Conservation (phyloP, 2,113 vertebrate genomes). For the Semnopithecus entellus region DNA sequence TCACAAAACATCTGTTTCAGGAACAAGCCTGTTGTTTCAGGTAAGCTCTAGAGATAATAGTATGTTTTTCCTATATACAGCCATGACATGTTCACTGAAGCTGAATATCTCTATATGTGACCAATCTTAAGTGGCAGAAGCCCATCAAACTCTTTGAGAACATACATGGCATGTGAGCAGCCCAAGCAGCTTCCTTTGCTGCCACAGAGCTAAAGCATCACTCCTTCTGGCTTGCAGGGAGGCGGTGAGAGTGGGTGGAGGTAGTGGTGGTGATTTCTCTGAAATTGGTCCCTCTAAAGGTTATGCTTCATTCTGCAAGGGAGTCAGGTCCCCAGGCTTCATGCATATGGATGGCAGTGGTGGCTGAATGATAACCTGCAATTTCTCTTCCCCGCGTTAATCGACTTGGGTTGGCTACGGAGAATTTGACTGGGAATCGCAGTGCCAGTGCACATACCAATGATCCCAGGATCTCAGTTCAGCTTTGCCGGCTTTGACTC, state of each 20-base stretch:
- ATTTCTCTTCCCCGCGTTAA: conserved; percentile 32
- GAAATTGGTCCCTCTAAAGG: not conserved
- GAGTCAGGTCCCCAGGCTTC: conserved; percentile 30
- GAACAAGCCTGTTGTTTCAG: conserved; percentile 17
- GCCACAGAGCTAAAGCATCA: not conserved
- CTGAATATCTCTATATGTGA: not conserved
- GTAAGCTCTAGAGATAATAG: conserved; percentile 8
- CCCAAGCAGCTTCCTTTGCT: not conserved
- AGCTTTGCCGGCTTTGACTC: conserved; percentile 36
- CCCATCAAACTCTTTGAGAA: conserved; percentile 16
- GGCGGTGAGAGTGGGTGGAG: rapidly evolving
- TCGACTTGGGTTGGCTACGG: conserved; percentile 24
- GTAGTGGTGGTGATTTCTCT: not conserved
- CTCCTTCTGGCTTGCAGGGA: not conserved
- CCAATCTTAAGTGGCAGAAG: not conserved
- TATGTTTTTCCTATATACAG: not conserved
- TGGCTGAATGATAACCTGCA: conserved; percentile 29
- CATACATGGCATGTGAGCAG: rapidly evolving
- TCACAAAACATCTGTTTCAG: conserved; percentile 49
- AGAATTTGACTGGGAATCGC: conserved; percentile 12
- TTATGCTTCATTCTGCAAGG: not conserved
- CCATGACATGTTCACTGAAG: not conserved
- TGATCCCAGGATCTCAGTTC: not conserved
- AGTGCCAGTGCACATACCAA: conserved; percentile 13
- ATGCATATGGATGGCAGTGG: conserved; percentile 47